Evolutionary conservation across 2,797 vertebrate species (phyloP).

Genomic region (Chaenodraco wilsoni): DNA sequence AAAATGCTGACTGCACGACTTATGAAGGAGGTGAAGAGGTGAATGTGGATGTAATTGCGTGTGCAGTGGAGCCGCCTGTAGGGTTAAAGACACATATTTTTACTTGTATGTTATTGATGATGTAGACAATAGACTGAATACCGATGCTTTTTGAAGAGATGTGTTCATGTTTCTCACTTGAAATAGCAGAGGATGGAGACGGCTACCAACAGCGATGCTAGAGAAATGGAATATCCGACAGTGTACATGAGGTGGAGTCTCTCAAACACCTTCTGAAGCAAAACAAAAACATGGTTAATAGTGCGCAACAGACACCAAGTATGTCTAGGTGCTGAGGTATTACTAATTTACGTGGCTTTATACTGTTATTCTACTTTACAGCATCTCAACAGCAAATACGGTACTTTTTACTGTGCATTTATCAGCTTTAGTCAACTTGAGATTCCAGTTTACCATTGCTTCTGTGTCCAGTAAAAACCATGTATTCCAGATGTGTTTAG

Average conservation of each 20-base stretch:
- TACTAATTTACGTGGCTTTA: too few relatives aligned
- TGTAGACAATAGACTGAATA: not conserved
- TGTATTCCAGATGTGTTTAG: too few relatives aligned
- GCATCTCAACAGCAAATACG: too few relatives aligned
- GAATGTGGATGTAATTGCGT: slow-evolving; percentile 93
- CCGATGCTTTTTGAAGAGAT: not conserved
- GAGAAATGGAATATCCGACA: slow-evolving; percentile 90
- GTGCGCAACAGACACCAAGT: not conserved
- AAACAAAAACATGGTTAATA: slow-evolving; percentile 31
- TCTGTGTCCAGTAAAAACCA: too few relatives aligned
- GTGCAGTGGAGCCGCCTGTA: slow-evolving; percentile 91
- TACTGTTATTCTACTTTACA: too few relatives aligned
- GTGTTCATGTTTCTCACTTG: slow-evolving; percentile 83
- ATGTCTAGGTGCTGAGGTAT: too few relatives aligned
- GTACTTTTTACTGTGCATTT: too few relatives aligned
- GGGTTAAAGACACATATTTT: not conserved
- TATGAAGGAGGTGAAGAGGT: slow-evolving; percentile 93
- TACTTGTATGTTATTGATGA: not conserved
- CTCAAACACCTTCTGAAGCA: slow-evolving; percentile 88
- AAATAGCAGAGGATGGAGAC: slow-evolving; percentile 92
- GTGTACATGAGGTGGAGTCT: slow-evolving; percentile 93
- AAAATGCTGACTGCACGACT: slow-evolving; percentile 92
- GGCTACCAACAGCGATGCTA: slow-evolving; percentile 86
- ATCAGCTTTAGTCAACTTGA: too few relatives aligned
- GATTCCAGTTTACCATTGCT: too few relatives aligned